Percentiles rank a stretch among this genome's conserved stretches.
phyloP scores from a whole-genome alignment of 2,888 invertebrate genomes.

The Alcis repandata region DNA sequence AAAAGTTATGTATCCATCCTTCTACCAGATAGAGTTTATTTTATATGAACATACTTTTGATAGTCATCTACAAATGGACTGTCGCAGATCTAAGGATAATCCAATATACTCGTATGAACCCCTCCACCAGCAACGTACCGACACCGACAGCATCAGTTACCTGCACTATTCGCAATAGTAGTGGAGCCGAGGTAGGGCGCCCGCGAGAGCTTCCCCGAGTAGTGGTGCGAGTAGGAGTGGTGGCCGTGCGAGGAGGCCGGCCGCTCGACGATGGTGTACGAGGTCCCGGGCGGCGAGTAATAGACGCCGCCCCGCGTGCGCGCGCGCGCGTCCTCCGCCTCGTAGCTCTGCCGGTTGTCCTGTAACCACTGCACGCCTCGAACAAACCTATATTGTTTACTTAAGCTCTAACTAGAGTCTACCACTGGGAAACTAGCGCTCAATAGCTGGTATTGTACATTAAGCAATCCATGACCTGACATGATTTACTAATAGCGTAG shows the following conservation, averaged over 20 bases:
- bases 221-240: conserved; percentile 88
- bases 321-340: conserved; percentile 79
- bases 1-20: too few relatives aligned
- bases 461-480: too few relatives aligned
- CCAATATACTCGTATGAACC: too few relatives aligned
- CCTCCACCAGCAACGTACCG: too few relatives aligned
- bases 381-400: conserved; percentile 42
- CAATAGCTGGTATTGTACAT: not conserved
- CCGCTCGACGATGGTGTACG: conserved; percentile 95
- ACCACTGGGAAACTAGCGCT: not conserved
- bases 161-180: conserved; percentile 85
- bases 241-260: conserved; percentile 91
- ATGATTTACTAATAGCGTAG: too few relatives aligned
- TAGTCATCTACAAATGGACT: too few relatives aligned
- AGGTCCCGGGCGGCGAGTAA: conserved; percentile 95
- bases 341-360: conserved; percentile 84
- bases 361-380: conserved; percentile 72
- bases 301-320: conserved; percentile 90
- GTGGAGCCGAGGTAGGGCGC: conserved; percentile 91
- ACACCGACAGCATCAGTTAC: conserved; percentile 47
- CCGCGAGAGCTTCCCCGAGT: conserved; percentile 78
- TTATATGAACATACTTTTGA: too few relatives aligned
- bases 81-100: not conserved
- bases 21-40: too few relatives aligned
- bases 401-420: conserved; percentile 1